phyloP scores from a whole-genome alignment of 2,113 vertebrate genomes.

The Opisthocomus hoazin region DNA sequence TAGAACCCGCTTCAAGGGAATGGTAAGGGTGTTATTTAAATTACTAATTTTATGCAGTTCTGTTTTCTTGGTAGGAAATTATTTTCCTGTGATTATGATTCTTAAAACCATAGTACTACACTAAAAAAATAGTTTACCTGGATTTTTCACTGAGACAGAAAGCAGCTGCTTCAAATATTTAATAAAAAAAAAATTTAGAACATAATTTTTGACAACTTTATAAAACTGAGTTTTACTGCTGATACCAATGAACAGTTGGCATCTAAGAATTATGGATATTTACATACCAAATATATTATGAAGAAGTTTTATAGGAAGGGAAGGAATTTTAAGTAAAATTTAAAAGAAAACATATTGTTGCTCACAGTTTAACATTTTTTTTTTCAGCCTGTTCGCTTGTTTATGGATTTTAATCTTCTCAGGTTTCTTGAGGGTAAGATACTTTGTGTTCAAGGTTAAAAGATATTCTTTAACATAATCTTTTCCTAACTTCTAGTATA shows the following conservation, averaged over 20 bases:
- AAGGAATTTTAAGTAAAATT: neutral
- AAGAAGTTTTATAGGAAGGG: neutral
- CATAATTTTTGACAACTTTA: neutral
- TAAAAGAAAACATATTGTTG: neutral
- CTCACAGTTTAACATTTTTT: conserved; percentile 11
- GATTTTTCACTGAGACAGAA: neutral
- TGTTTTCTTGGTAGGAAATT: neutral
- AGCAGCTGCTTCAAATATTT: neutral
- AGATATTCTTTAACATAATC: neutral
- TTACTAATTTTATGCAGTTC: neutral
- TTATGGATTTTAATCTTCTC: conserved; percentile 90
- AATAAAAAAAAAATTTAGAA: neutral
- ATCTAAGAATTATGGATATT: neutral
- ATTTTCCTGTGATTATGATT: neutral
- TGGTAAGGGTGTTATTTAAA: neutral
- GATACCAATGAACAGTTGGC: neutral
- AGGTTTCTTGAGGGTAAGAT: conserved; percentile 84
- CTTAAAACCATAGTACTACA: neutral
- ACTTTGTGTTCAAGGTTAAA: neutral
- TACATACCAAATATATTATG: neutral
- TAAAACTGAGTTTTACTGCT: neutral
- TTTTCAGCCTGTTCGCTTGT: conserved; percentile 82
- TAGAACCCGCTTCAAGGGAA: neutral
- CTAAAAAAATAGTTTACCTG: neutral
- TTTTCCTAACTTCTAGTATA: neutral